Conservation (phyloP, 1,140 invertebrate genomes). For the Cepaea nemoralis region DNA sequence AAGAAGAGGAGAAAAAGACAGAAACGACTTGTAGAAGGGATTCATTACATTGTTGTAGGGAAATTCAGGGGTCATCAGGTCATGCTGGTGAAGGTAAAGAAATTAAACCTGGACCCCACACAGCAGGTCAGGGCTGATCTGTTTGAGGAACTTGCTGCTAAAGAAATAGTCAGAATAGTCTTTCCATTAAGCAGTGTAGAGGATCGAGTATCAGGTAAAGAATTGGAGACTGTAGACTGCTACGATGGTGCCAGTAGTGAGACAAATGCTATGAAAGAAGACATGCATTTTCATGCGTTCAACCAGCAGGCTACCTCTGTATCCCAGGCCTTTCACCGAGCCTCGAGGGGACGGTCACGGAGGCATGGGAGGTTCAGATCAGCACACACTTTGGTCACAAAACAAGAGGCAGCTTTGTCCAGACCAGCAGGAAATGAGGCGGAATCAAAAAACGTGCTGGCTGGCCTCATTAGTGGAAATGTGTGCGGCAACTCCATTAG, state of each 20-base stretch:
- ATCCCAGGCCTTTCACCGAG: background rate
- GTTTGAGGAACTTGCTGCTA: slow-evolving; percentile 17
- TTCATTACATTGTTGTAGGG: slow-evolving; percentile 62
- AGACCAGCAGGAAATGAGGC: background rate
- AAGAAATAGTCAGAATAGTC: slow-evolving; percentile 4
- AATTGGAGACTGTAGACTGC: background rate
- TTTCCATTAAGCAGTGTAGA: background rate
- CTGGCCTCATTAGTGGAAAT: background rate
- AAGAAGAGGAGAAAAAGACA: slow-evolving; percentile 20
- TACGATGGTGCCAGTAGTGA: background rate
- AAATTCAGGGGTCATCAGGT: slow-evolving; percentile 62
- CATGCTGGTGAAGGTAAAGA: slow-evolving; percentile 57
- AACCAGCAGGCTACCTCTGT: background rate
- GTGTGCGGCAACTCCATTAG: background rate
- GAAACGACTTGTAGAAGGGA: slow-evolving; percentile 36
- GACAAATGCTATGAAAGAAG: background rate
- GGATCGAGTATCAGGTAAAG: background rate
- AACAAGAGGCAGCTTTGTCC: background rate
- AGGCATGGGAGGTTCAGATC: background rate
- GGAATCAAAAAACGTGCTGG: slow-evolving; percentile 1
- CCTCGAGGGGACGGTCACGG: background rate
- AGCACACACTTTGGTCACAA: background rate
- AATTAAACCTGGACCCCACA: slow-evolving; percentile 44
- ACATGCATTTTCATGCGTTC: background rate
- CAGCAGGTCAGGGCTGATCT: slow-evolving; percentile 49